Evolutionary conservation across 2,113 vertebrate genomes (phyloP).

Genomic region (Recurvirostra avosetta): DNA sequence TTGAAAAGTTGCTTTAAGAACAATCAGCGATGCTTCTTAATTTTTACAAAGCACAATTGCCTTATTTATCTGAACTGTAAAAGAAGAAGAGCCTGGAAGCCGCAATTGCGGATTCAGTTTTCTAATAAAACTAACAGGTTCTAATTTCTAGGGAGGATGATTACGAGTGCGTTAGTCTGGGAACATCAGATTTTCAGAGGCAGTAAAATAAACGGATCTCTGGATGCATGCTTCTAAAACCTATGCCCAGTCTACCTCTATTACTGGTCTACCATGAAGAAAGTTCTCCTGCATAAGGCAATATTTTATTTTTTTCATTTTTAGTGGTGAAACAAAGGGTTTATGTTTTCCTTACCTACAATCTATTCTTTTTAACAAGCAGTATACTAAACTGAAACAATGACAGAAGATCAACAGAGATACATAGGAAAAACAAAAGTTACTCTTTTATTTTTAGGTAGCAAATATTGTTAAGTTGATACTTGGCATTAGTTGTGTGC

Average conservation of each 20-base stretch:
- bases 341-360: background rate
- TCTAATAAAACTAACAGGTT: background rate
- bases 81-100: background rate
- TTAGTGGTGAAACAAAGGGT: background rate
- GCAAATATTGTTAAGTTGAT: background rate
- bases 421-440: background rate
- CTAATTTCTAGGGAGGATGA: background rate
- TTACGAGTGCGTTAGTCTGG: background rate
- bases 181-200: background rate
- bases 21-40: background rate
- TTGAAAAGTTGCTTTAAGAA: background rate
- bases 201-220: background rate
- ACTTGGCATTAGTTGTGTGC: background rate
- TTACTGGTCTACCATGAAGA: background rate
- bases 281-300: background rate
- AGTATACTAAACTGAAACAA: background rate
- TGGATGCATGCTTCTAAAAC: background rate
- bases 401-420: background rate
- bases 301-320: background rate
- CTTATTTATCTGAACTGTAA: background rate
- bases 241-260: rapidly evolving
- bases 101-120: background rate
- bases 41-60: background rate
- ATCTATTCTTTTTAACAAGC: background rate
- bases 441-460: background rate